Evolutionary conservation across 2,113 vertebrate species (phyloP).

Genomic region (Etia nguti): DNA sequence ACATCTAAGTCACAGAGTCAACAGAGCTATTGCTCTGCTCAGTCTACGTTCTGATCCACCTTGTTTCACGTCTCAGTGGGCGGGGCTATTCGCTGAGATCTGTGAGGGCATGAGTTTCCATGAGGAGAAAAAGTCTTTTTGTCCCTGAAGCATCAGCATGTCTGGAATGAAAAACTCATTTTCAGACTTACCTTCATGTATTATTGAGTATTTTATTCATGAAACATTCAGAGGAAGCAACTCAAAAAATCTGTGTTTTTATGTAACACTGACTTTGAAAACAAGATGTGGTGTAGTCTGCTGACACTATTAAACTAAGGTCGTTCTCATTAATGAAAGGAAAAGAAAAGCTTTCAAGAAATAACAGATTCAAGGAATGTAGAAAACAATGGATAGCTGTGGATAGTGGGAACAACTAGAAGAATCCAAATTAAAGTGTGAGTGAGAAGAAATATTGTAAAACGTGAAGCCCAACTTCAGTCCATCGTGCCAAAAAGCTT

Average conservation of each 20-base stretch:
- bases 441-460: neutral
- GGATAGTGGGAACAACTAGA: neutral
- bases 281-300: neutral
- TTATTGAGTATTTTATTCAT: neutral
- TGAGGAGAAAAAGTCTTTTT: neutral
- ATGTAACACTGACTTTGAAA: neutral
- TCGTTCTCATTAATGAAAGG: neutral
- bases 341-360: neutral
- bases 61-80: neutral
- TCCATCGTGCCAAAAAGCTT: accelerated
- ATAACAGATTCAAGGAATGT: neutral
- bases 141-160: neutral
- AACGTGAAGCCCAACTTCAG: neutral
- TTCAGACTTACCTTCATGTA: neutral
- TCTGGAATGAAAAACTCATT: neutral
- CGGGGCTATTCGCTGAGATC: neutral
- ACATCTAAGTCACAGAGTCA: neutral
- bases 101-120: neutral
- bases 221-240: neutral
- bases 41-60: neutral
- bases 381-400: neutral
- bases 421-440: neutral
- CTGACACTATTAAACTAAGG: neutral
- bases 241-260: neutral
- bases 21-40: neutral